Evolutionary conservation across 1,140 invertebrate genomes (phyloP).

Genomic region (Apis mellifera): Amel_HAv3.1 CM009943.2:1757001-1757500

Average conservation of each 20-base stretch:
- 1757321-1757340: constrained; percentile 69
- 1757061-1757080: constrained; percentile 27
- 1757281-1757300: constrained; percentile 67
- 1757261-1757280: constrained; percentile 52
- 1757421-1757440: constrained; percentile 56
- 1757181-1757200: constrained; percentile 79
- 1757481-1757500: not conserved
- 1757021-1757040: constrained; percentile 6
- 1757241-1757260: constrained; percentile 71
- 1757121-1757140: constrained; percentile 69
- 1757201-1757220: constrained; percentile 76
- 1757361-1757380: constrained; percentile 61
- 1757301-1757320: constrained; percentile 63
- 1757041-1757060: constrained; percentile 24
- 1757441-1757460: not conserved
- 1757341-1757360: constrained; percentile 76
- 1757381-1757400: constrained; percentile 59
- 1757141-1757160: constrained; percentile 67
- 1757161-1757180: constrained; percentile 78
- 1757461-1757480: not conserved
- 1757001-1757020: constrained; percentile 11
- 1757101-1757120: constrained; percentile 52
- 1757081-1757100: constrained; percentile 22
- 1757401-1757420: constrained; percentile 58
- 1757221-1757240: constrained; percentile 76